A percentile compares a stretch with the other conserved stretches of the same genome.
Evolutionary conservation across 2,797 vertebrate species (phyloP).

Genomic region (Ambastaia sidthimunki): DNA sequence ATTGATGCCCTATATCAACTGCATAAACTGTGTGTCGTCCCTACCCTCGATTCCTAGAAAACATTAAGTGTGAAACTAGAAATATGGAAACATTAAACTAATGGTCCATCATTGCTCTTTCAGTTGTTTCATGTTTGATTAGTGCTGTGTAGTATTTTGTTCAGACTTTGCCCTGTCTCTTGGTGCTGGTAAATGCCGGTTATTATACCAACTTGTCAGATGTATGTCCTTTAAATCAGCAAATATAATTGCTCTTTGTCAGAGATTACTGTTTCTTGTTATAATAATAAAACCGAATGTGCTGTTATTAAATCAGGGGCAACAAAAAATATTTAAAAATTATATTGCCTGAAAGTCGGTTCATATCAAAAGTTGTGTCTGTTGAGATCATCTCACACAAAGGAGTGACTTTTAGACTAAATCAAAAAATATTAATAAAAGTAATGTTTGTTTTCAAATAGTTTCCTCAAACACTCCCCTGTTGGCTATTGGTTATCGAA

Average conservation of each 20-base stretch:
- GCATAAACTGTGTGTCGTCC: not conserved
- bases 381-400: too few species aligned
- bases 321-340: not conserved
- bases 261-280: not conserved
- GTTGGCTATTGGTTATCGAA: too few species aligned
- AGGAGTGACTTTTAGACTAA: too few species aligned
- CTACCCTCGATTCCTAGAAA: not conserved
- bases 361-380: too few species aligned
- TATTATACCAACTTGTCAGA: conserved; percentile 19
- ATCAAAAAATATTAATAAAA: too few species aligned
- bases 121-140: not conserved
- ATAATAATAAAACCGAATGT: not conserved
- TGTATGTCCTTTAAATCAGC: not conserved
- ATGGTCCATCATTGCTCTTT: not conserved
- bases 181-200: conserved; percentile 20
- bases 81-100: not conserved
- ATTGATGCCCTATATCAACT: not conserved
- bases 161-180: not conserved
- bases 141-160: conserved; percentile 14
- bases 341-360: not conserved
- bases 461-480: too few species aligned
- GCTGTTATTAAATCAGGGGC: not conserved
- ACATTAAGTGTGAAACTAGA: not conserved
- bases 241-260: not conserved
- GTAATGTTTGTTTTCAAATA: too few species aligned